phyloP scores from a whole-genome alignment of 2,888 invertebrate genomes.

The Cerastis leucographa region DNA sequence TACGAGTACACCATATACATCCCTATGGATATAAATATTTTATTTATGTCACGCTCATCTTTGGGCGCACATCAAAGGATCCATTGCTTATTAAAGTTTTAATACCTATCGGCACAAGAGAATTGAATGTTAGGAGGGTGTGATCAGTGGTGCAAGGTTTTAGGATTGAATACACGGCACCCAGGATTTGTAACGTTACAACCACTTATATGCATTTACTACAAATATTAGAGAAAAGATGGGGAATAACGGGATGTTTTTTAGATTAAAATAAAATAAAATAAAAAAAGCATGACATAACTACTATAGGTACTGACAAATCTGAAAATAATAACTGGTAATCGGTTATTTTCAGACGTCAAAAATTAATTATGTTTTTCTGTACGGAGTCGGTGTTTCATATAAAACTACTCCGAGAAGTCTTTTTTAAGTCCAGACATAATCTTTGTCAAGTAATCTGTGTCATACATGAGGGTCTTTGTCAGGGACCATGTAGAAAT shows the following conservation, averaged over 20 bases:
- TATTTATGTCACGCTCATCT: constrained; percentile 16
- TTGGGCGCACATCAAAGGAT: constrained; percentile 29
- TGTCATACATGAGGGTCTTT: too few relatives aligned
- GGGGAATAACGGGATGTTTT: background rate
- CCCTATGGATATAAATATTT: constrained; percentile 33
- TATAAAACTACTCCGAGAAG: too few relatives aligned
- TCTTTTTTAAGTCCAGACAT: too few relatives aligned
- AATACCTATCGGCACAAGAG: constrained; percentile 24
- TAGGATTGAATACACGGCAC: constrained; percentile 4
- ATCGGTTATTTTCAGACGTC: too few relatives aligned
- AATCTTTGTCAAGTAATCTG: too few relatives aligned
- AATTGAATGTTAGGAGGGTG: constrained; percentile 8
- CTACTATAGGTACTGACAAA: too few relatives aligned
- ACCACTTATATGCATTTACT: background rate
- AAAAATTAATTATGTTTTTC: too few relatives aligned
- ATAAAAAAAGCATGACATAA: too few relatives aligned
- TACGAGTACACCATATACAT: too few relatives aligned
- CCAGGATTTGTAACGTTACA: background rate
- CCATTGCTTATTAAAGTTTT: constrained; percentile 41
- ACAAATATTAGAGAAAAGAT: background rate
- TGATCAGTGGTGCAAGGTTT: background rate
- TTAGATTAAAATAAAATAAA: background rate
- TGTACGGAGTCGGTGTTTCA: too few relatives aligned
- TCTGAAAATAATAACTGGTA: too few relatives aligned
- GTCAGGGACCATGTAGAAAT: too few relatives aligned